Evolutionary conservation across 2,797 vertebrate species (phyloP).

Genomic region (Thalassophryne amazonica): DNA sequence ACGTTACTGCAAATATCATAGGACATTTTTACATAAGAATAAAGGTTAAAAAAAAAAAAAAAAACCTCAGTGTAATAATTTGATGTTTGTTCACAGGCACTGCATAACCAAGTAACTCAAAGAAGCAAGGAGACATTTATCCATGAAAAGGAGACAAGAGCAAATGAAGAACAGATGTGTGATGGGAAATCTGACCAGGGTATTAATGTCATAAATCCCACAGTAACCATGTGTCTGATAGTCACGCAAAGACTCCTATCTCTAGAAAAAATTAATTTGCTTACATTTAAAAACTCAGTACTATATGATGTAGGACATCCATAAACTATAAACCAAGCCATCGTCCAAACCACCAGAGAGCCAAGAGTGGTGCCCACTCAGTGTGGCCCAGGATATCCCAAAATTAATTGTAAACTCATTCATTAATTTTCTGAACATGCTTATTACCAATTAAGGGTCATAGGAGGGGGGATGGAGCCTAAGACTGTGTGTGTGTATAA

Average conservation of each 20-base stretch:
- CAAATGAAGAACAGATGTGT: constrained; percentile 8
- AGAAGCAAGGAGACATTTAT: not conserved
- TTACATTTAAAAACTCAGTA: constrained; percentile 29
- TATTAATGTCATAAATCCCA: not conserved
- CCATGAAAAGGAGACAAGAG: constrained; percentile 4
- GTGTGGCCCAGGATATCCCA: too few species aligned
- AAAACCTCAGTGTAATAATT: not conserved
- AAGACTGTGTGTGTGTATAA: too few species aligned
- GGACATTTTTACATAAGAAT: not conserved
- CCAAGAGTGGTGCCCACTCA: not conserved
- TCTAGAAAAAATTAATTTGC: constrained; percentile 13
- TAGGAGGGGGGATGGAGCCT: too few species aligned
- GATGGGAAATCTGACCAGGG: not conserved
- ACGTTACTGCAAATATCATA: not conserved
- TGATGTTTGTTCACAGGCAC: constrained; percentile 46
- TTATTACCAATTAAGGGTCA: too few species aligned
- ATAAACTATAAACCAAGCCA: constrained; percentile 25
- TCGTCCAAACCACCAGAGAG: constrained; percentile 17
- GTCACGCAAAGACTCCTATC: constrained; percentile 2
- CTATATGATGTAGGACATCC: constrained; percentile 14
- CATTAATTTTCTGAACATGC: too few species aligned
- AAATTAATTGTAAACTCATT: too few species aligned
- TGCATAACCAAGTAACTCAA: constrained; percentile 34
- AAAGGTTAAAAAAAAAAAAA: too few species aligned
- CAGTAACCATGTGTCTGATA: not conserved